Evolutionary conservation across 2,888 invertebrate genomes (phyloP).

Genomic region (Agrilus biguttatus): DNA sequence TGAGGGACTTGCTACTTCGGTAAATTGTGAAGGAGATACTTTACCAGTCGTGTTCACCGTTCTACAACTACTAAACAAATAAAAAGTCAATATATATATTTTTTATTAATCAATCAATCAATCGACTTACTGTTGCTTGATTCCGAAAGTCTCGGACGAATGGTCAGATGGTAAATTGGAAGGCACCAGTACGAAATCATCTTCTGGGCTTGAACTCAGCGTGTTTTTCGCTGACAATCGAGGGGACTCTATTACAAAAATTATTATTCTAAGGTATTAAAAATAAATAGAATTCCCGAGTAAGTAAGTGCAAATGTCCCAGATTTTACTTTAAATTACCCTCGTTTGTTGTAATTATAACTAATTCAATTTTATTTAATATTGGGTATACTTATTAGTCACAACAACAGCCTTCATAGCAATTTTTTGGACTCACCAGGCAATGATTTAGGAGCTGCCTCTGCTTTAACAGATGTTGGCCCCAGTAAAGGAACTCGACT

Average conservation of each 20-base stretch:
- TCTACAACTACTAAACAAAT: constrained; percentile 1
- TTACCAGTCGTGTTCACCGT: constrained; percentile 3
- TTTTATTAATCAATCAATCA: background rate
- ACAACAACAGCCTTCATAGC: too few relatives aligned
- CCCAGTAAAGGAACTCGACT: constrained; percentile 11
- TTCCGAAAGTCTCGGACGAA: constrained; percentile 29
- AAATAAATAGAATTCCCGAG: background rate
- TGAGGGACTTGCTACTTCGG: constrained; percentile 40
- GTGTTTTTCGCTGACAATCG: constrained; percentile 18
- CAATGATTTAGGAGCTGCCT: constrained; percentile 9
- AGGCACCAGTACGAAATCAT: constrained; percentile 74
- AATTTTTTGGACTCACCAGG: background rate
- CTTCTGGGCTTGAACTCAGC: constrained; percentile 51
- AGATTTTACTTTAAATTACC: too few relatives aligned
- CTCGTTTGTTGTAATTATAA: too few relatives aligned
- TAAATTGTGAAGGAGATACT: constrained; percentile 10
- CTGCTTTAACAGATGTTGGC: constrained; percentile 5
- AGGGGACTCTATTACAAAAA: too few relatives aligned
- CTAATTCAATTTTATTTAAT: too few relatives aligned
- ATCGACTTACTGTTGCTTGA: constrained; percentile 21
- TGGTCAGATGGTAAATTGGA: constrained; percentile 49
- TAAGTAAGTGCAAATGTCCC: too few relatives aligned
- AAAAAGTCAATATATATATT: background rate
- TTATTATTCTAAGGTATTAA: background rate
- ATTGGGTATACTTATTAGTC: too few relatives aligned